Evolutionary conservation across 35 echinoderm and acorn worm species (phyloP), one percentile per base, ranked within the genome.

Genomic region (Acanthaster planci): DNA sequence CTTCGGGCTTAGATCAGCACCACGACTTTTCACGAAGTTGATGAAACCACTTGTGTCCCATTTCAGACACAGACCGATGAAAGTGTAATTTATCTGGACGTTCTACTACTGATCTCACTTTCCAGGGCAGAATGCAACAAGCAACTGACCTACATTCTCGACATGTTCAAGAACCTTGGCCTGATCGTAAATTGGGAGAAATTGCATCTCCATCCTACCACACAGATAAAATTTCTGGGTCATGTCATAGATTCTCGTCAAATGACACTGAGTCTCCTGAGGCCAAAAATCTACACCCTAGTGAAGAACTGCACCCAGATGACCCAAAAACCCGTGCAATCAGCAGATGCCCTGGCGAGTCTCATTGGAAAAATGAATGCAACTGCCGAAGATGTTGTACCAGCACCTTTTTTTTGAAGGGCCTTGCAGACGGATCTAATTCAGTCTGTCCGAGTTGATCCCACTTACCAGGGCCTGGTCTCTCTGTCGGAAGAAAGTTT

Each of bases 11-110:
- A 40, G 44, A 15, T 57, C 67, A 17, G 91, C 86, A 55, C 85
- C 86, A 59, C 60, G 80, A 64, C 29, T 88, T 27, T 83, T 83
- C 52, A 88, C 90, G 35, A 88, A 92, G 55, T 9, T 92, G 50
- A 37, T 92, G 40, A 92, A 92, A 83, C 85, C 90, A 21, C 79
- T 67, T 3, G 15, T 81, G 29, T 40, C 77, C 37, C 42, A 67
- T 52, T 55, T 92, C 40, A 87, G 85, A 51, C 39, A 40, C 34
- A 59, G 27, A 26, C 64, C 39, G 14, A 85, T 85, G 39, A 85
- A 47, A 40, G 39, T 67, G 27, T 85, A 8, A 76, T 77, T 44
- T 85, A 77, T 58, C 56, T 76, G 19, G 84, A 85, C 64, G 84
- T 76, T 76, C 34, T 85, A 35, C 55, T 85, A 44, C 0, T 85